Evolutionary conservation across 2,888 invertebrate species (phyloP).

Genomic region (Venusia cambrica): DNA sequence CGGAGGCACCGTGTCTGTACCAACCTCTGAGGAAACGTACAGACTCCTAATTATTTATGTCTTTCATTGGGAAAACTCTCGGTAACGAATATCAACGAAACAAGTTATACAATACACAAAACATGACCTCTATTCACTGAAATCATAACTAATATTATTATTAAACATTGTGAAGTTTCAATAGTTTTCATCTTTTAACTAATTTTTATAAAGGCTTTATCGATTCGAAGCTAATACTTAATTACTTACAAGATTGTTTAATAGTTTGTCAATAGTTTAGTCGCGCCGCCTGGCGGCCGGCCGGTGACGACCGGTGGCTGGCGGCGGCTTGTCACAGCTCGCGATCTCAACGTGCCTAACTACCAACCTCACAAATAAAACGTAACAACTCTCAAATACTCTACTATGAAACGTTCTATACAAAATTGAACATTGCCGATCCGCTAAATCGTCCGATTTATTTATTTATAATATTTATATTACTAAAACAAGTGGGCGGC

Average conservation of each 20-base stretch:
- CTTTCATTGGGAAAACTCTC: slow-evolving; percentile 75
- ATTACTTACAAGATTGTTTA: slow-evolving; percentile 80
- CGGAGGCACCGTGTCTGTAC: slow-evolving; percentile 32
- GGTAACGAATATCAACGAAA: slow-evolving; percentile 78
- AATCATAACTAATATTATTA: slow-evolving; percentile 72
- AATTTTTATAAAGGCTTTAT: slow-evolving; percentile 79
- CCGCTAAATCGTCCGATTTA: slow-evolving; percentile 62
- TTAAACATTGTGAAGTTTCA: slow-evolving; percentile 75
- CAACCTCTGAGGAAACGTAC: slow-evolving; percentile 35
- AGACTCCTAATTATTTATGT: slow-evolving; percentile 72
- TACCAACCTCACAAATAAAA: slow-evolving; percentile 67
- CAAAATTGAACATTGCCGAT: slow-evolving; percentile 80
- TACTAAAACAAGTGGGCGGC: slow-evolving; percentile 71
- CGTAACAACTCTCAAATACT: slow-evolving; percentile 76
- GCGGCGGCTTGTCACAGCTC: slow-evolving; percentile 17
- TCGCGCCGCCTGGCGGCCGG: slow-evolving; percentile 40
- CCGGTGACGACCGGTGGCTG: too few species aligned
- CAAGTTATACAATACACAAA: slow-evolving; percentile 65
- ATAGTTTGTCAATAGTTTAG: slow-evolving; percentile 63
- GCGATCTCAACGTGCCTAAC: slow-evolving; percentile 27
- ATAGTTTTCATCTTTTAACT: slow-evolving; percentile 73
- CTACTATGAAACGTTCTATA: slow-evolving; percentile 80
- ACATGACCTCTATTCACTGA: slow-evolving; percentile 72
- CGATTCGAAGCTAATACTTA: slow-evolving; percentile 80
- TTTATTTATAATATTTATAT: slow-evolving; percentile 52